Evolutionary conservation across 1,140 invertebrate genomes (phyloP), one percentile per base, ranked within the genome.

Genomic region (Homarus americanus): DNA sequence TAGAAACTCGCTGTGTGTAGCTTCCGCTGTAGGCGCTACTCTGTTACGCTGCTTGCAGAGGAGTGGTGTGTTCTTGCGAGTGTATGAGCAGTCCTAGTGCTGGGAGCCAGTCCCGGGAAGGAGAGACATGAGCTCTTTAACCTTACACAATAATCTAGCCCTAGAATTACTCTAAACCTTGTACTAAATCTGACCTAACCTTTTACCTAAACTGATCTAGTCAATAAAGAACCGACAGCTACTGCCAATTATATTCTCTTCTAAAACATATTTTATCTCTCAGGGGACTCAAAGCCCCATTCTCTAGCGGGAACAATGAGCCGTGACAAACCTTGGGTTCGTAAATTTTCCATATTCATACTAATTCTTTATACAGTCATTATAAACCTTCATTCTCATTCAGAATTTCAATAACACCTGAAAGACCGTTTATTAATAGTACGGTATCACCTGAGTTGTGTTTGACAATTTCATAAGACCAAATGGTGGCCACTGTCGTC

Each of bases 1-100:
- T 58, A 76, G 63, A 58, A 15, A 58, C 20, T 58, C 53, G 53
- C 53, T 73, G 24, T 84, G 82, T 83, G 82, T 84, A 41, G 63
- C 38, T 72, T 38, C 69, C 24, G 34, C 82, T 63, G 58, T 73
- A 44, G 63, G 82, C 44, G 40, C 63, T 34, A 36, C 32, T 53
- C 80, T 63, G 53, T 36, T 38, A 7, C 53, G 80, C 80, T 82
- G 53, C 49, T 82, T 82, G 7, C 79, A 32, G 44, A 49, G 17
- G 79, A 24, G 4, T 15, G 4, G 24, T 15, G 53, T 58, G 53
- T 58, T 20, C 1, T 20, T 4, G 53, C 12, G 53, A 58, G 44
- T 24, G 20, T 58, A 20, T 20, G 53, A 58, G 53, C 53, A 58
- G 53, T 15, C 53, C 24, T 15, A 20, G 0, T 4, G 53, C 53